These are phyloP conservation scores for Drosophila tristis DNA, from an alignment of 1,140 invertebrate genomes.

Conservation along the genomic window DNA sequence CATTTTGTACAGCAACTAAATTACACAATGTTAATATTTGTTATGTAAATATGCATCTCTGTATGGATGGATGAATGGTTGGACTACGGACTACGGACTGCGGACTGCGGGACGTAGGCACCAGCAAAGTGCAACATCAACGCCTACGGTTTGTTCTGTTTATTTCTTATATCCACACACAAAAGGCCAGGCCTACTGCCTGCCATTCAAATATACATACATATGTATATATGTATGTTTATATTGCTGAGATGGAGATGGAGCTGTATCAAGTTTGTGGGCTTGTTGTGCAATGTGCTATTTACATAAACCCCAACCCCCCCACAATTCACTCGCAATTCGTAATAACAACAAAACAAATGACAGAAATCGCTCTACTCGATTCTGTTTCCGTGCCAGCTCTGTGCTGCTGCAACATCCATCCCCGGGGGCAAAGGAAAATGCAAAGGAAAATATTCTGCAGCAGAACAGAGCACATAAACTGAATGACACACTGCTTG, in stretches of 20 bases:
- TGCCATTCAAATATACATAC: slow-evolving; percentile 16
- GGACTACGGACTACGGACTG: background rate
- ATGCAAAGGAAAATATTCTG: slow-evolving; percentile 8
- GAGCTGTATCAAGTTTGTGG: too few species aligned
- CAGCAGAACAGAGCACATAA: too few species aligned
- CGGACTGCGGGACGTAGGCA: background rate
- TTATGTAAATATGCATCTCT: slow-evolving; percentile 46
- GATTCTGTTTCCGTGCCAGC: background rate
- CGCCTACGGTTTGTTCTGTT: slow-evolving; percentile 37
- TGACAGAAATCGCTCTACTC: slow-evolving; percentile 32
- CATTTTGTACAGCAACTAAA: slow-evolving; percentile 76
- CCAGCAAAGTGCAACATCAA: slow-evolving; percentile 32
- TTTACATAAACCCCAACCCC: slow-evolving; percentile 52
- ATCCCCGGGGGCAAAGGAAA: slow-evolving; percentile 7
- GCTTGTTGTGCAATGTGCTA: slow-evolving; percentile 13
- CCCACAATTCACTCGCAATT: slow-evolving; percentile 29
- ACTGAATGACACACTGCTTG: too few species aligned
- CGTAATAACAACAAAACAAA: slow-evolving; percentile 41
- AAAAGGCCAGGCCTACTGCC: slow-evolving; percentile 51
- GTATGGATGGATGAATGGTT: slow-evolving; percentile 34
- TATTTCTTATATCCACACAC: slow-evolving; percentile 46
- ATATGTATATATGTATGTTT: slow-evolving; percentile 2
- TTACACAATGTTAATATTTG: slow-evolving; percentile 82
- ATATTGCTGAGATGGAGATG: too few species aligned
- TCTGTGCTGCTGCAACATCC: slow-evolving; percentile 11